Percentiles rank a stretch among this genome's conserved stretches.
Conservation (phyloP, 2,797 vertebrate species). For the Gallirallus australis region DNA sequence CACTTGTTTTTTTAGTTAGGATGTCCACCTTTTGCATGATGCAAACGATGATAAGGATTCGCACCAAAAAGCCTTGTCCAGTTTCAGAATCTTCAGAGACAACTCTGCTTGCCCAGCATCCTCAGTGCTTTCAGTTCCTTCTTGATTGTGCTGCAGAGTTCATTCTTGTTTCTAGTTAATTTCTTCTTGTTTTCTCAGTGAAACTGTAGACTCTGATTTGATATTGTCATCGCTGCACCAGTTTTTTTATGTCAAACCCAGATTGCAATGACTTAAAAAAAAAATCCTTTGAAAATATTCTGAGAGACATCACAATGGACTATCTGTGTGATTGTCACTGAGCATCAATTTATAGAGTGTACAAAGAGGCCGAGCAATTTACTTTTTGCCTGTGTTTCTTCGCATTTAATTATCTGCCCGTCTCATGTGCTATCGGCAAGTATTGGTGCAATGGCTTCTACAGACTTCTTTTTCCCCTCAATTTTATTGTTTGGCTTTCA, state of each 20-base stretch:
- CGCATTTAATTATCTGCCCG: background rate
- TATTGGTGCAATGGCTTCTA: background rate
- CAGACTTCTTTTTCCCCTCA: background rate
- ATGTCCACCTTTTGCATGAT: background rate
- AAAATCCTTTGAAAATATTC: background rate
- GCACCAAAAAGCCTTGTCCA: background rate
- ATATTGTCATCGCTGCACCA: background rate
- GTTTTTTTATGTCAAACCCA: background rate
- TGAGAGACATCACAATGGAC: background rate
- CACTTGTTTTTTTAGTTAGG: background rate
- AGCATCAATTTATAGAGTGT: background rate
- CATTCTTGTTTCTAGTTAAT: background rate
- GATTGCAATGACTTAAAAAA: background rate
- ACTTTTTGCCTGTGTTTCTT: background rate
- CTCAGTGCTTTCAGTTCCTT: background rate
- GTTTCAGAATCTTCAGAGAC: background rate
- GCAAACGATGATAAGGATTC: background rate
- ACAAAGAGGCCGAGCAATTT: background rate
- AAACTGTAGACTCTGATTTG: background rate
- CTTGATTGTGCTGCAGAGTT: background rate
- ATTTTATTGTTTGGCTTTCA: constrained; percentile 19
- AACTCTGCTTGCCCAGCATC: background rate
- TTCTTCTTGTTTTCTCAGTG: background rate
- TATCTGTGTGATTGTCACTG: background rate
- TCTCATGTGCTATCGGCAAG: background rate